These are phyloP conservation scores for Candoia aspera DNA, from an alignment of 2,113 vertebrate species.

Conservation along the genomic window DNA sequence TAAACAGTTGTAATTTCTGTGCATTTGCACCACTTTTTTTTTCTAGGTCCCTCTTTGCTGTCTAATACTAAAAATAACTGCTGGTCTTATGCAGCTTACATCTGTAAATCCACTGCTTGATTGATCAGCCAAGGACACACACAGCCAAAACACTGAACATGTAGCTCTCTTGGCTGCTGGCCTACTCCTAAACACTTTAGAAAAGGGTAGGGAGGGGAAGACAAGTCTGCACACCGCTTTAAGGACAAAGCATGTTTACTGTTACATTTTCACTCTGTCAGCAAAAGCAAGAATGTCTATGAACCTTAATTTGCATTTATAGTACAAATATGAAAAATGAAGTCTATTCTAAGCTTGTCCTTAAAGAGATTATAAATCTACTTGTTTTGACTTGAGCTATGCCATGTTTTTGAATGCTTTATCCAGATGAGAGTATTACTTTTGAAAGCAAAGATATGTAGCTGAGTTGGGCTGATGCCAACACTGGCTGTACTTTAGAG, in stretches of 20 bases:
- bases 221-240: constrained; percentile 58
- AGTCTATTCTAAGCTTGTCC: constrained; percentile 58
- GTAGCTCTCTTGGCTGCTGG: constrained; percentile 48
- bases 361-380: constrained; percentile 75
- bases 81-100: constrained; percentile 34
- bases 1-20: not conserved
- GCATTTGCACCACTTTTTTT: constrained; percentile 10
- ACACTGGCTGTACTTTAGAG: constrained; percentile 30
- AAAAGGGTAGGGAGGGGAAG: constrained; percentile 29
- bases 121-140: constrained; percentile 46
- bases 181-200: constrained; percentile 55
- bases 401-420: constrained; percentile 60
- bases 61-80: constrained; percentile 46
- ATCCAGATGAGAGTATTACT: constrained; percentile 45
- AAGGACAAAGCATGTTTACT: constrained; percentile 74
- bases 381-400: constrained; percentile 58
- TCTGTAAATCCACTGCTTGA: constrained; percentile 52
- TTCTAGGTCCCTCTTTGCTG: constrained; percentile 14
- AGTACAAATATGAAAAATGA: constrained; percentile 78
- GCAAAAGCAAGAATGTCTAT: constrained; percentile 65
- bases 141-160: constrained; percentile 31
- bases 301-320: constrained; percentile 77
- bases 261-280: constrained; percentile 68
- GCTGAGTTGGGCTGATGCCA: constrained; percentile 41
- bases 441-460: constrained; percentile 39